phyloP scores from a whole-genome alignment of 2,113 vertebrate genomes.

The Chloroceryle aenea region DNA sequence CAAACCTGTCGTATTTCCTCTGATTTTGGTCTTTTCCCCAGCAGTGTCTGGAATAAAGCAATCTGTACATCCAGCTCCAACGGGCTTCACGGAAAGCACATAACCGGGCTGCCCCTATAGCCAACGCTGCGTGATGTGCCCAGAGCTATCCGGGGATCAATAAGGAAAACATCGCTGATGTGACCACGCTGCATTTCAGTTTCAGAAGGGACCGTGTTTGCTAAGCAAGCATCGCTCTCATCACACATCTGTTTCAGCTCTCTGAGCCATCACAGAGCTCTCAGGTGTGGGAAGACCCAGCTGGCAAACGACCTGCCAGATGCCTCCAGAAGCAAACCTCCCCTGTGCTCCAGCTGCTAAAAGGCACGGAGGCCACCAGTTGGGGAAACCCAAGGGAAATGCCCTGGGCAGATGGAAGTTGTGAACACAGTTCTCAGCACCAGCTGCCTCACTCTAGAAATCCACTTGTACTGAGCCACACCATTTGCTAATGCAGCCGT shows the following conservation, averaged over 20 bases:
- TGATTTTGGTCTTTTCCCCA: background rate
- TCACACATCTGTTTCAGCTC: background rate
- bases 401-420: fast-evolving
- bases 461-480: fast-evolving
- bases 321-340: background rate
- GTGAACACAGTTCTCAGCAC: background rate
- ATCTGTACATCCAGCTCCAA: background rate
- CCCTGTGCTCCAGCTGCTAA: background rate
- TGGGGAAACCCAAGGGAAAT: background rate
- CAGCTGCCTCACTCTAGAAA: background rate
- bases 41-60: background rate
- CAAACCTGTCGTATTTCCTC: background rate
- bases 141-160: background rate
- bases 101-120: background rate
- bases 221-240: background rate
- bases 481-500: background rate
- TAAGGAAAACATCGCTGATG: background rate
- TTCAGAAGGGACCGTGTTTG: background rate
- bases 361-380: fast-evolving
- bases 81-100: background rate
- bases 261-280: background rate
- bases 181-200: background rate
- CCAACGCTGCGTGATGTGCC: background rate
- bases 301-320: background rate
- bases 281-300: background rate